Evolutionary conservation across 2,113 vertebrate species (phyloP).

Genomic region (Promerops cafer): DNA sequence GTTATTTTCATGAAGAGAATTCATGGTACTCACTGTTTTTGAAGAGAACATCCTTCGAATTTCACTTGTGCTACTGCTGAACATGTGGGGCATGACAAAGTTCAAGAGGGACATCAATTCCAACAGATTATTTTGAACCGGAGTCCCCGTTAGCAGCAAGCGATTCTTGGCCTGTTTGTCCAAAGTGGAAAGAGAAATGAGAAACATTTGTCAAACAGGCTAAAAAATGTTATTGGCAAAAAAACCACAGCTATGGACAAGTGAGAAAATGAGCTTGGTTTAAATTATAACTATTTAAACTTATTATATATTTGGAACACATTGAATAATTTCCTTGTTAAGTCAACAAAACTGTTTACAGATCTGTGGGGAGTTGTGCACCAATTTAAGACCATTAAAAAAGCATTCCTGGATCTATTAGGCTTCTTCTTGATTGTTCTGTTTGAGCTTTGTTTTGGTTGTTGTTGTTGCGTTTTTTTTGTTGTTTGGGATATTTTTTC

Average conservation of each 20-base stretch:
- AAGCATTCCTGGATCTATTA: neutral
- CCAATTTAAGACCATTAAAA: neutral
- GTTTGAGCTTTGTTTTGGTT: neutral
- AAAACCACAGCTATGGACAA: neutral
- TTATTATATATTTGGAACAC: neutral
- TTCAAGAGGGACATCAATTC: conserved; percentile 96
- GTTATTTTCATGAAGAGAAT: neutral
- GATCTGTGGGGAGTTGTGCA: neutral
- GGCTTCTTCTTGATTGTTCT: neutral
- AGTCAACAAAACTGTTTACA: neutral
- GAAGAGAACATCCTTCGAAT: conserved; percentile 94
- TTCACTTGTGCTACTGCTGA: conserved; percentile 90
- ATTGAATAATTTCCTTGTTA: neutral
- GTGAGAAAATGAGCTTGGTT: neutral
- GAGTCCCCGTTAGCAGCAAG: conserved; percentile 92
- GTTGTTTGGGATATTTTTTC: neutral
- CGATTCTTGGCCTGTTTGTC: conserved; percentile 83
- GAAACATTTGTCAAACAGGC: neutral
- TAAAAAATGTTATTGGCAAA: neutral
- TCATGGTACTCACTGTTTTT: conserved; percentile 76
- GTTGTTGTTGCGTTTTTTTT: neutral
- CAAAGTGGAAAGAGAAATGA: neutral
- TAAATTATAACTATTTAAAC: neutral
- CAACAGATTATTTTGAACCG: conserved; percentile 92
- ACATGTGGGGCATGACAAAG: conserved; percentile 99